Percentiles rank a stretch among this genome's conserved stretches.
Evolutionary conservation across 2,797 vertebrate genomes (phyloP).

Genomic region (Myoxocephalus aenaeus): DNA sequence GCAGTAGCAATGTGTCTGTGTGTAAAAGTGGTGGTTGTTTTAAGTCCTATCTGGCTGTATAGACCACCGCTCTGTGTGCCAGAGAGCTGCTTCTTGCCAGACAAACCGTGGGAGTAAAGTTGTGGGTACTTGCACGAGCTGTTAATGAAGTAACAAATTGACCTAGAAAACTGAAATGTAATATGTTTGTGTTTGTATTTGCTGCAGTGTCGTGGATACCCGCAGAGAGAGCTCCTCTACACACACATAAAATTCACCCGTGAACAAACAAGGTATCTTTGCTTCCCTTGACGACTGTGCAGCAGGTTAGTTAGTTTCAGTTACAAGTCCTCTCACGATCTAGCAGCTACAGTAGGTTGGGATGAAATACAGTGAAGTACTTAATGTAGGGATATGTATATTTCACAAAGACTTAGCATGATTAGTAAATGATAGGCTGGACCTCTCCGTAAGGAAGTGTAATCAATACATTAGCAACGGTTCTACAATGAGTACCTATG

Average conservation of each 20-base stretch:
- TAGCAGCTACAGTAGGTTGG: background rate
- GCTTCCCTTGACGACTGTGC: background rate
- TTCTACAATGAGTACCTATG: background rate
- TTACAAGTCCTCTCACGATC: background rate
- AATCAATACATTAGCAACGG: background rate
- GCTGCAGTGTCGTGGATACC: constrained; percentile 72
- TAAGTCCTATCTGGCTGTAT: constrained; percentile 36
- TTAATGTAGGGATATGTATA: background rate
- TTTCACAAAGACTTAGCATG: background rate
- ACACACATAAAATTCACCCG: constrained; percentile 58
- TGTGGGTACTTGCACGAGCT: constrained; percentile 15
- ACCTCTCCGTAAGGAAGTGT: background rate
- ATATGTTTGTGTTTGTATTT: constrained; percentile 35
- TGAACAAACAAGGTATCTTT: constrained; percentile 61
- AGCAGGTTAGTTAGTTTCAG: background rate
- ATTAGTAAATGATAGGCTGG: background rate
- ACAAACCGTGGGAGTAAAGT: constrained; percentile 8
- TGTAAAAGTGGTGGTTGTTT: constrained; percentile 23
- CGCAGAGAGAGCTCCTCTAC: constrained; percentile 72
- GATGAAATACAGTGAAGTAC: background rate
- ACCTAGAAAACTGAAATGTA: constrained; percentile 5
- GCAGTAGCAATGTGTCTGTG: constrained; percentile 17
- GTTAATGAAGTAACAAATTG: constrained; percentile 9
- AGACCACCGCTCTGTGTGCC: constrained; percentile 5
- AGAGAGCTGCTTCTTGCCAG: constrained; percentile 6